phyloP scores from a whole-genome alignment of 2,113 vertebrate species.

The Pleuronectes platessa region DNA sequence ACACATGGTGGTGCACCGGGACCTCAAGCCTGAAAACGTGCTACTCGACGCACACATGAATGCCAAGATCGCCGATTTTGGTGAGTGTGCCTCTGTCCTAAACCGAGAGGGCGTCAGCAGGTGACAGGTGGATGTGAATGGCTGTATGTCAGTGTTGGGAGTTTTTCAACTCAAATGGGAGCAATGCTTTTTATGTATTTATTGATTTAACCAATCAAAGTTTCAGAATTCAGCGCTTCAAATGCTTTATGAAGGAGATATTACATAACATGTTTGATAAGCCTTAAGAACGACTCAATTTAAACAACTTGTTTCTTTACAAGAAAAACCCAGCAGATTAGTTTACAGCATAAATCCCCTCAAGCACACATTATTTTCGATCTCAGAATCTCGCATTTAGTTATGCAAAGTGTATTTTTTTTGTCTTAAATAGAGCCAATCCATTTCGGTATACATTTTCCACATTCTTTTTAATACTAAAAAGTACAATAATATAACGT shows the following conservation, averaged over 20 bases:
- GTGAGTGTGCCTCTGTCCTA: constrained; percentile 75
- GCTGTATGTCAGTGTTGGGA: neutral
- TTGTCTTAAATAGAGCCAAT: no score
- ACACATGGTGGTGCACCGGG: constrained; percentile 98
- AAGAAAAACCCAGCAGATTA: no score
- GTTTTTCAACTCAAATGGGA: no score
- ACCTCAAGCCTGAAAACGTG: constrained; percentile 99
- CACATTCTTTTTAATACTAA: no score
- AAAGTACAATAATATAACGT: no score
- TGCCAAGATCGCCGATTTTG: constrained; percentile 98
- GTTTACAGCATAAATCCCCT: neutral
- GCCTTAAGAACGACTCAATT: neutral
- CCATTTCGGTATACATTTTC: no score
- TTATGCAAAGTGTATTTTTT: no score
- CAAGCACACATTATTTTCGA: no score
- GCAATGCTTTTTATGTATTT: no score
- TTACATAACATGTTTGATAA: neutral
- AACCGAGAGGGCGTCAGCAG: neutral
- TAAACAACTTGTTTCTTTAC: no score
- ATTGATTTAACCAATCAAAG: no score
- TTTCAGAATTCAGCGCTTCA: neutral
- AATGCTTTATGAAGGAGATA: neutral
- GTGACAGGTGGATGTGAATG: neutral
- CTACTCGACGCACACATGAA: constrained; percentile 99
- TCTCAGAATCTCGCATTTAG: no score